phyloP scores from a whole-genome alignment of 2,888 invertebrate genomes.

The Hypomecis punctinalis region DNA sequence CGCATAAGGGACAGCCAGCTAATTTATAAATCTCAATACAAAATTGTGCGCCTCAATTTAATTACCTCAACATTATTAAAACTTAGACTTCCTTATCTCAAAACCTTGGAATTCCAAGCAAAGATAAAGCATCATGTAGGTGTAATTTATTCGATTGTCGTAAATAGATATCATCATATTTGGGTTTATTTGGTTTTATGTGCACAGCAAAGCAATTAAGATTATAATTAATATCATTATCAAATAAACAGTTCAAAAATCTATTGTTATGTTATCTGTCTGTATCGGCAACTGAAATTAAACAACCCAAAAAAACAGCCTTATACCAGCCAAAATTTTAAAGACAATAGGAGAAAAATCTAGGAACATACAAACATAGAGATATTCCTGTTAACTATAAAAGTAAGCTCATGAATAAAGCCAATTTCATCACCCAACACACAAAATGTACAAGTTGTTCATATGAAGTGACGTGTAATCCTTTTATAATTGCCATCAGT shows the following conservation, averaged over 20 bases:
- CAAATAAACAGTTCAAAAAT: too few species aligned
- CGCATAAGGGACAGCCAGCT: too few species aligned
- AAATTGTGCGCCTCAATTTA: background rate
- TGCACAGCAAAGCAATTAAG: background rate
- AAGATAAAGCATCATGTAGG: constrained; percentile 14
- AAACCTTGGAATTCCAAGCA: constrained; percentile 33
- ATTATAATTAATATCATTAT: background rate
- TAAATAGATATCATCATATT: background rate
- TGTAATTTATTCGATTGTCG: constrained; percentile 4
- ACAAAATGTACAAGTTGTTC: too few species aligned
- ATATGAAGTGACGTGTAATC: background rate
- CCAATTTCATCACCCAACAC: too few species aligned
- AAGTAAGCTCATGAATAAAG: too few species aligned
- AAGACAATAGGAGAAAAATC: too few species aligned
- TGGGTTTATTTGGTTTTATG: background rate
- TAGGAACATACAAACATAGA: too few species aligned
- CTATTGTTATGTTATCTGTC: too few species aligned
- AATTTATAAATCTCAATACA: background rate
- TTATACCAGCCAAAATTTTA: too few species aligned
- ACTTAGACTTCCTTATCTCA: constrained; percentile 31
- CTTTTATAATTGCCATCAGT: background rate
- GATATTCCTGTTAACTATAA: too few species aligned
- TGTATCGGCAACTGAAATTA: too few species aligned
- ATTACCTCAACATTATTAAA: constrained; percentile 25
- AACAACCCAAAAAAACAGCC: too few species aligned